phyloP scores from a whole-genome alignment of 2,888 invertebrate species.

The Drosophila paramelanica region DNA sequence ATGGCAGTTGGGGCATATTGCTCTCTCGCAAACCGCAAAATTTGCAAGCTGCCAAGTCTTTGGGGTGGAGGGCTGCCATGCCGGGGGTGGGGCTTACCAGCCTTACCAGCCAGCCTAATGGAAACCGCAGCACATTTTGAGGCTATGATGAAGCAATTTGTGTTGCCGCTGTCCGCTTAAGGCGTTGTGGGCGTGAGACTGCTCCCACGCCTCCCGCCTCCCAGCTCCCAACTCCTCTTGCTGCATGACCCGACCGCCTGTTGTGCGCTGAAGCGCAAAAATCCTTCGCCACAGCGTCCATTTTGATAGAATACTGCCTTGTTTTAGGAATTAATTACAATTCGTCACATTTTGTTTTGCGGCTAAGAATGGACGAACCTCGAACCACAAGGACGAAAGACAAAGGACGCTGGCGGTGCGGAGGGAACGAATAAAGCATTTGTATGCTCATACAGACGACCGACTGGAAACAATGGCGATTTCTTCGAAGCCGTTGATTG shows the following conservation, averaged over 20 bases:
- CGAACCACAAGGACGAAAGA: constrained; percentile 22
- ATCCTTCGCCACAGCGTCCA: constrained; percentile 69
- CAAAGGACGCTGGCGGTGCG: not conserved
- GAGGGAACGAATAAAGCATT: not conserved
- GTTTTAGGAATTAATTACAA: constrained; percentile 82
- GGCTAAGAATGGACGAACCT: constrained; percentile 46
- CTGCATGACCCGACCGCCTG: constrained; percentile 32
- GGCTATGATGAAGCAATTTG: constrained; percentile 80
- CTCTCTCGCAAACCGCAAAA: constrained; percentile 62
- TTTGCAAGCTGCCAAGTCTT: constrained; percentile 71
- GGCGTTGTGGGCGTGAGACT: constrained; percentile 55
- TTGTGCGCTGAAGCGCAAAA: constrained; percentile 72
- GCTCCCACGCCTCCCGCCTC: constrained; percentile 1
- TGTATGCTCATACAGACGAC: constrained; percentile 9
- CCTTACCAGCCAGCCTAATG: constrained; percentile 64
- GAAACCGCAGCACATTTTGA: constrained; percentile 77
- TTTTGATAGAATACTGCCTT: constrained; percentile 82
- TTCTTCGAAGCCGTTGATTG: constrained; percentile 67
- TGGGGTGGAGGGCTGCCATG: not conserved
- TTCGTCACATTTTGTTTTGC: constrained; percentile 81
- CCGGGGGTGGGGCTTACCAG: constrained; percentile 4
- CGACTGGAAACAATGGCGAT: constrained; percentile 35
- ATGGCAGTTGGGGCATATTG: constrained; percentile 53
- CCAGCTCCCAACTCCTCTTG: not conserved
- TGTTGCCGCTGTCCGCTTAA: constrained; percentile 62